A percentile compares a stretch with the other conserved stretches of the same genome.
phyloP scores from a whole-genome alignment of 2,797 vertebrate species.

The Amphiprion clarkii region DNA sequence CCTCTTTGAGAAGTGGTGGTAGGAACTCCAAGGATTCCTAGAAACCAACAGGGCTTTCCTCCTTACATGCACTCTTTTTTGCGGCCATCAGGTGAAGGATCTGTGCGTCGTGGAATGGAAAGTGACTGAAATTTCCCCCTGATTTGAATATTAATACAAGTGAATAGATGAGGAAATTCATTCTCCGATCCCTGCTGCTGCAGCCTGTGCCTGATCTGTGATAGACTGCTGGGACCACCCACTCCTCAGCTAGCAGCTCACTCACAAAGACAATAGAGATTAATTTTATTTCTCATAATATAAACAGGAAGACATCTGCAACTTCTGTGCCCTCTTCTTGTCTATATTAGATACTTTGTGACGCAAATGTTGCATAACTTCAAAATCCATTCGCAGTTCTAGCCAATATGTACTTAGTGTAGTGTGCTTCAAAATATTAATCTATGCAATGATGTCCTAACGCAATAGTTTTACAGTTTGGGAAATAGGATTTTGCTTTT shows the following conservation, averaged over 20 bases:
- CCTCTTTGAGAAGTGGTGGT: constrained; percentile 99
- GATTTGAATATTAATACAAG: constrained; percentile 5
- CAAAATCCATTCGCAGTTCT: not conserved
- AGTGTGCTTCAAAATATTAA: not conserved
- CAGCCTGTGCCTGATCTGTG: constrained; percentile 22
- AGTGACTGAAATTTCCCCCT: constrained; percentile 32
- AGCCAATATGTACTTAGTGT: not conserved
- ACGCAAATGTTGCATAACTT: constrained; percentile 13
- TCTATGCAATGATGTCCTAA: constrained; percentile 1
- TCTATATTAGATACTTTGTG: not conserved
- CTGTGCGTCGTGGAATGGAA: constrained; percentile 7
- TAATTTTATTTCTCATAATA: constrained; percentile 28
- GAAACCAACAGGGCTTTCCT: not conserved
- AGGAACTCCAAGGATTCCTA: constrained; percentile 49
- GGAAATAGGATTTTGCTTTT: constrained; percentile 11
- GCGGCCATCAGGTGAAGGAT: not conserved
- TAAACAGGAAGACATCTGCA: constrained; percentile 27
- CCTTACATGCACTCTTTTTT: not conserved
- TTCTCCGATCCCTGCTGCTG: constrained; percentile 28
- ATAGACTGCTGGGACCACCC: constrained; percentile 20
- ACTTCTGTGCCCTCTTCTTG: not conserved
- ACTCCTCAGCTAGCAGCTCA: constrained; percentile 30
- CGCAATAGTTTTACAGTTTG: constrained; percentile 22
- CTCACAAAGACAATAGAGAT: constrained; percentile 25
- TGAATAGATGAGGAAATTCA: constrained; percentile 13